Base-by-base conservation (phyloP, 2,797 vertebrate genomes). In the Novumbra hubbsi region DNA sequence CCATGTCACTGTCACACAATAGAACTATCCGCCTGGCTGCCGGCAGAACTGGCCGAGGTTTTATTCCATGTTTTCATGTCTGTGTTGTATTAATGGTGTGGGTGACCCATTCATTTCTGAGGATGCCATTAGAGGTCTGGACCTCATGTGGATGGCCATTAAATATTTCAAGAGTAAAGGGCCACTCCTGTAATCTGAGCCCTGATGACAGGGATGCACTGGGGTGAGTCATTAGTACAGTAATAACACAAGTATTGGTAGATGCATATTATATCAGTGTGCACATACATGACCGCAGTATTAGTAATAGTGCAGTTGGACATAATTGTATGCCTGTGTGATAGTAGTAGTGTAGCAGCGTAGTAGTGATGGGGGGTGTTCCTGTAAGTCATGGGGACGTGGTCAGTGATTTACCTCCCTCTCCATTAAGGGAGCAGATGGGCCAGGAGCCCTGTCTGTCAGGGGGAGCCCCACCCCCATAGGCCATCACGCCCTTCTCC, bases 361-460 rank as follows among this genome's bases (percentile, higher is more conserved):
- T 65, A 80, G 75, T 76, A 73, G 38, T 50, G 76, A 55, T 52
- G 81, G 80, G 90, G 81, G 80, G 50, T 79, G 41, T 85, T 84
- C 74, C 78, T 72, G 75, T 62, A 73, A 92, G 88, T 80, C 85
- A 78, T 77, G 48, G 88, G 84, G 88, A 87, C 91, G 86, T 83
- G 90, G 92, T 90, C 90, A 89, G 80, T 75, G 81, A 73, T 78
- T 86, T 79, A 71, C 24, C 88, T 76, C 63, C 78, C 86, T 85
- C 88, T 77, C 88, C 88, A 85, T 76, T 88, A 88, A 80, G 76
- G 85, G 79, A 84, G 89, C 91, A 93, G 93, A 94, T 94, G 92
- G 91, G 87, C 80, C 77, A 6, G 64, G 86, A 88, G 89, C 83
- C 89, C 90, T 92, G 64, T 77, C 71, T 70, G 90, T 92, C 90